A percentile compares a stretch with the other conserved stretches of the same genome.
phyloP scores from a whole-genome alignment of 2,797 vertebrate genomes.

The Garrulus glandarius region DNA sequence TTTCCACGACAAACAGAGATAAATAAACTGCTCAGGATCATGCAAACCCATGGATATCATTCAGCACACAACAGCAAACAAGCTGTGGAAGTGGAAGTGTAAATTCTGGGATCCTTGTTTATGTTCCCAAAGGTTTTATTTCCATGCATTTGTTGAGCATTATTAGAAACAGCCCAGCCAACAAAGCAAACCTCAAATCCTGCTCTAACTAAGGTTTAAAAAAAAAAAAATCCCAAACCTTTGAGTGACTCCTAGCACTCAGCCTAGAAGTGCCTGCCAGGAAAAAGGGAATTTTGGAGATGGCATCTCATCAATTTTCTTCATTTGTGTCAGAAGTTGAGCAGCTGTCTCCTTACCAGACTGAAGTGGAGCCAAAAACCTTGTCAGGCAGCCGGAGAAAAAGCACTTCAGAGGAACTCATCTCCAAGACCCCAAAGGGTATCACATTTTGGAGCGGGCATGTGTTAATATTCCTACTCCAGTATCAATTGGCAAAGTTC shows the following conservation, averaged over 20 bases:
- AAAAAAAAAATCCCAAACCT: background rate
- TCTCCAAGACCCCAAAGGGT: conserved; percentile 30
- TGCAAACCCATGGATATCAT: background rate
- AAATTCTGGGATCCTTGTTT: background rate
- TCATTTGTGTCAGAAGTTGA: conserved; percentile 77
- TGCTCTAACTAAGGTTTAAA: background rate
- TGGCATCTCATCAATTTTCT: conserved; percentile 75
- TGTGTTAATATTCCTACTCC: conserved; percentile 19
- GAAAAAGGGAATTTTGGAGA: conserved; percentile 65
- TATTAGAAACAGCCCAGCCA: background rate
- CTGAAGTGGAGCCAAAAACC: conserved; percentile 76
- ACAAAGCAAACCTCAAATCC: conserved; percentile 6
- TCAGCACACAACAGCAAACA: background rate
- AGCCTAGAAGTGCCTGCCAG: conserved; percentile 60
- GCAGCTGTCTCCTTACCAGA: conserved; percentile 78
- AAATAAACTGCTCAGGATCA: background rate
- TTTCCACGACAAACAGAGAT: background rate
- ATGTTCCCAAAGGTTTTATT: background rate
- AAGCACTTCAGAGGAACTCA: conserved; percentile 61
- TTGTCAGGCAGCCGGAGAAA: conserved; percentile 72
- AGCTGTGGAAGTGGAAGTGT: background rate
- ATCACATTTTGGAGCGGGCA: conserved; percentile 1
- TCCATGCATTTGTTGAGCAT: background rate
- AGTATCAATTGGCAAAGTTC: background rate
- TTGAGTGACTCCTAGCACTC: conserved; percentile 18